Base-by-base conservation (phyloP, 2,797 vertebrate species). In the Lophotriccus pileatus region DNA sequence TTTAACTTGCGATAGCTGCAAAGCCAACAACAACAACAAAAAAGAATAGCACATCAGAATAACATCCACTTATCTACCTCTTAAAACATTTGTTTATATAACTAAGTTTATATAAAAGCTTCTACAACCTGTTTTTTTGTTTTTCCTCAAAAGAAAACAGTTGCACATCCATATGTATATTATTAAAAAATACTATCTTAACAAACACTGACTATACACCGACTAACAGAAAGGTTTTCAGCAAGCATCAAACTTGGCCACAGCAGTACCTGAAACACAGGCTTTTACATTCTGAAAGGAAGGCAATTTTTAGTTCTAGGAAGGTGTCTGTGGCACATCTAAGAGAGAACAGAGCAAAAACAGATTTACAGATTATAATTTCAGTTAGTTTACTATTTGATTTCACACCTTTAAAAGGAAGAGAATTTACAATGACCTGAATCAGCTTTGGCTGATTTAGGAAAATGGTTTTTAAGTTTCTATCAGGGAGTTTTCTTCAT, bases 371-470 rank as follows among this genome's bases (percentile, higher is more conserved):
- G 25, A 76, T 9, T 41, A 21, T 4, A 70, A 32, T 37, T 74
- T 80, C 16, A 44, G 49, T 60, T 68, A 58, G n/a, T 89, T 84
- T 84, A 87, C 47, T 75, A 6, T 75, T 89, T 77, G 30, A 18
- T 72, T 87, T 91, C 58, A 80, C 76, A 89, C 41, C 37, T 91
- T 89, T 75, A 72, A 87, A 83, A 63, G 24, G 17, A 91, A 77
- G 13, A 25, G 30, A 83, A 86, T 89, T 74, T 92, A 64, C 27
- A 68, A 20, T 0, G 0, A 84, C 49, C 34, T 85, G 64, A 91
- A 87, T 87, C 81, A 92, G 21, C 17, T 87, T 28, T 72, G 58
- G 36, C n/a, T 83, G 25, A 41, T 77, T 56, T 12, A 84, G 30
- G 14, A 91, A 89, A 89, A 89, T 24, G 23, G n/a, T 60, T 39